Evolutionary conservation across 2,797 vertebrate species (phyloP), one percentile per base, ranked within the genome.

Genomic region (Pangasius mekongensis): DNA sequence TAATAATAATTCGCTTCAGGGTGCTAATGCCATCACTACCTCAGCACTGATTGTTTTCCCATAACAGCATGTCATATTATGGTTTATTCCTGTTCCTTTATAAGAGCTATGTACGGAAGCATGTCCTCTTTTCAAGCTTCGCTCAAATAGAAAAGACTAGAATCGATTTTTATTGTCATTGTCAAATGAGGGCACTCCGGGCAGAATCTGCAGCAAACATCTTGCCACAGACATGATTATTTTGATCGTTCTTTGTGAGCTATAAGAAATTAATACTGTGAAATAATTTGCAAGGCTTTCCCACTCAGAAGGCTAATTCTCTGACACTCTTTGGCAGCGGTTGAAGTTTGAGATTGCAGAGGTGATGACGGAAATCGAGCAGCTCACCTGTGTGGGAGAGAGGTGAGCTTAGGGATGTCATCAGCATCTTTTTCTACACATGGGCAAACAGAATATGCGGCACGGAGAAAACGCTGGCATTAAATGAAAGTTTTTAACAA

Each of bases 311-410:
- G 7, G 66, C n/a, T 84, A 36, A 84, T 84, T 71, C n/a, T 84
- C 66, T 69, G 49, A 54, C 47, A 24, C 49, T 89, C 76, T 86
- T 90, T 89, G 82, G 81, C 96, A 99, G 98, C 96, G 98, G 93
- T 94, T 99, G 96, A 99, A 99, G 93, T 98, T 97, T 91, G 98
- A 99, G 94, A 99, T 99, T 20, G 97, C 98, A 0, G 98, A 99
- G 92, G 98, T 99, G 73, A 99, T 99, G 98, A 99, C 97, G 0
- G 98, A 99, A 94, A 99, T 99, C 0, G 98, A 99, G 95, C 99
- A 97, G 93, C 95, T 99, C 73, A 99, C 98, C 27, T 98, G 97
- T 30, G 97, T 97, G 56, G 98, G 99, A 47, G 98, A 99, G 91
- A 99, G 98, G 98, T 99, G 94, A 95, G 95, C 84, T 62, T 33